Percentiles rank a stretch among this genome's conserved stretches.
Conservation (phyloP, 2,888 invertebrate genomes). For the Polydrusus tereticollis region DNA sequence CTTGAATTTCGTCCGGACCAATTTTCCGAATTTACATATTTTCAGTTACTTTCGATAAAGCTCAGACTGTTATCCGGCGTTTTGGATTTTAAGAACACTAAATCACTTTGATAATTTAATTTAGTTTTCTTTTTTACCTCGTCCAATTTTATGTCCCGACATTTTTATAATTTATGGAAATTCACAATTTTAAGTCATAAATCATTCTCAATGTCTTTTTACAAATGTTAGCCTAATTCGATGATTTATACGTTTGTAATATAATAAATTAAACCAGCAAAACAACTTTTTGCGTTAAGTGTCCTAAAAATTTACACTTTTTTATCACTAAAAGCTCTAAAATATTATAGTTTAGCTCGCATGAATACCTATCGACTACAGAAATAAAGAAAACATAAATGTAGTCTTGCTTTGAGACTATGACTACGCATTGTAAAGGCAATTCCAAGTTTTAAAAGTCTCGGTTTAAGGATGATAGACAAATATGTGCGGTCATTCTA, state of each 20-base stretch:
- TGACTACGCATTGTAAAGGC: background rate
- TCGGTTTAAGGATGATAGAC: too few species aligned
- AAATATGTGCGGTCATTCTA: too few species aligned
- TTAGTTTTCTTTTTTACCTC: background rate
- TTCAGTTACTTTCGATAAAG: background rate
- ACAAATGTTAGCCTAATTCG: background rate
- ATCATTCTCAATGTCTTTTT: background rate
- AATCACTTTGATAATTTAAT: slow-evolving; percentile 13
- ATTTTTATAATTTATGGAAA: slow-evolving; percentile 4
- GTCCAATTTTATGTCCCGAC: slow-evolving; percentile 8
- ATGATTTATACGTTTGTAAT: background rate
- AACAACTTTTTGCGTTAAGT: too few species aligned
- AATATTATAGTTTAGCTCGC: too few species aligned
- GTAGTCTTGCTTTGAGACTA: too few species aligned
- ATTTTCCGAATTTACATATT: background rate
- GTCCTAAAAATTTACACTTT: too few species aligned
- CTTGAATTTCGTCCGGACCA: background rate
- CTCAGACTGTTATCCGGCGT: background rate
- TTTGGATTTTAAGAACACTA: background rate
- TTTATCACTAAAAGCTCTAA: too few species aligned
- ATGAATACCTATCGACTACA: too few species aligned
- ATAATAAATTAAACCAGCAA: background rate
- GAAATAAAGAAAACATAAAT: too few species aligned
- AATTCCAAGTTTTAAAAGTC: too few species aligned
- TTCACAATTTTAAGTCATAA: background rate